Percentiles rank a stretch among this genome's conserved stretches.
These are phyloP conservation scores for Neomicropteryx cornuta DNA, from an alignment of 1,140 invertebrate genomes.

Conservation along the genomic window DNA sequence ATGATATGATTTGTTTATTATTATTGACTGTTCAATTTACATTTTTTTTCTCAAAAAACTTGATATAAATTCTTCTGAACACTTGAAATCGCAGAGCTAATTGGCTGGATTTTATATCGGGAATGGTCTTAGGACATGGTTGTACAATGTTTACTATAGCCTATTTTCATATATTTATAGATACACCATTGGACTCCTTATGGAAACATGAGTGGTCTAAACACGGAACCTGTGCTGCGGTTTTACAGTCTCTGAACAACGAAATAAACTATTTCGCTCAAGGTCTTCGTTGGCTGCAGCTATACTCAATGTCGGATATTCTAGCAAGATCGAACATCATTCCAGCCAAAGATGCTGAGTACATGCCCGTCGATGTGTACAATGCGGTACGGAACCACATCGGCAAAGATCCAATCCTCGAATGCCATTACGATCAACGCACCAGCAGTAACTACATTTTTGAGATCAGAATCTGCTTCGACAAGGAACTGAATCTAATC, in stretches of 20 bases:
- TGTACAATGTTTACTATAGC: no score
- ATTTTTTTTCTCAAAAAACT: no score
- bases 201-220: conserved; percentile 82
- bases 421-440: conserved; percentile 46
- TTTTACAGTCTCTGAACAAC: conserved; percentile 44
- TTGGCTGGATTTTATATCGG: no score
- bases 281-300: conserved; percentile 49
- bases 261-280: conserved; percentile 63
- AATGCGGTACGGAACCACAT: conserved; percentile 41
- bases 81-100: no score
- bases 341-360: conserved; percentile 43
- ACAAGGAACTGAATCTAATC: conserved; percentile 44
- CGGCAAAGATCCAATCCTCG: conserved; percentile 48
- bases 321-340: conserved; percentile 43
- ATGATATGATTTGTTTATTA: no score
- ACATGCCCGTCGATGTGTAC: conserved; percentile 43
- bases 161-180: conserved; percentile 22
- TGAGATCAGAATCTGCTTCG: conserved; percentile 56
- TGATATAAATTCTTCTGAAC: no score
- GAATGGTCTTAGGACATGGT: no score
- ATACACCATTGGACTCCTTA: conserved; percentile 43
- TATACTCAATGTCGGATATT: conserved; percentile 52
- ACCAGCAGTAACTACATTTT: conserved; percentile 43
- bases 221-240: conserved; percentile 69
- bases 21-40: no score